Conservation (phyloP, 2,888 invertebrate species). For the Chrysolina haemoptera region DNA sequence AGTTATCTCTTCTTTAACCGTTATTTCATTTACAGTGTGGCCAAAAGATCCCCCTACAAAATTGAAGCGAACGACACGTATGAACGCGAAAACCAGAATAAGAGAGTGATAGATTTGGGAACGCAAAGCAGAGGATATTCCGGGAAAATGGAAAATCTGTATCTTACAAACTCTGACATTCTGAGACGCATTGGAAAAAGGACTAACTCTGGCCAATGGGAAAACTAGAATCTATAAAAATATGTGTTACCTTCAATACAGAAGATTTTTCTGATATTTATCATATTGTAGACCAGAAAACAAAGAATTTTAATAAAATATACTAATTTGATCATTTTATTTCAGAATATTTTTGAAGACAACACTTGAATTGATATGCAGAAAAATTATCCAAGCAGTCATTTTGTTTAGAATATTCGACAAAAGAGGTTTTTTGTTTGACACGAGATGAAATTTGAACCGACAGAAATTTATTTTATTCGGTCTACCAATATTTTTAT, state of each 20-base stretch:
- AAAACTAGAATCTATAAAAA: neutral
- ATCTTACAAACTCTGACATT: conserved; percentile 15
- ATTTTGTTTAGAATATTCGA: no score
- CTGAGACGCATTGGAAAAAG: conserved; percentile 33
- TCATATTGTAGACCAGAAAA: neutral
- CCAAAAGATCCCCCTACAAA: conserved; percentile 16
- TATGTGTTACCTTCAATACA: neutral
- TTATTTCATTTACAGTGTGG: conserved; percentile 9
- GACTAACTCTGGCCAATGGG: neutral
- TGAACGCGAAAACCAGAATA: conserved; percentile 26
- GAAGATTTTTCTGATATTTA: neutral
- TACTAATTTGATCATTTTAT: no score
- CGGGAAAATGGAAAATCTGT: conserved; percentile 31
- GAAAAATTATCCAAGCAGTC: no score
- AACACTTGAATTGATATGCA: no score
- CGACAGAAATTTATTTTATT: no score
- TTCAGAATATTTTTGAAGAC: no score
- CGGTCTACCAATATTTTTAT: no score
- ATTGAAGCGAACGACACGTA: neutral
- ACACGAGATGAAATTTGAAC: no score
- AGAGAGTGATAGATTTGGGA: conserved; percentile 39
- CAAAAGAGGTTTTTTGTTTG: no score
- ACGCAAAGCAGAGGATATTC: conserved; percentile 33
- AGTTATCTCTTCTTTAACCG: no score
- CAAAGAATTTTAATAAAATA: no score